A percentile compares a stretch with the other conserved stretches of the same genome.
Conservation (phyloP, 2,113 vertebrate species). For the Rhadina sibilatrix region DNA sequence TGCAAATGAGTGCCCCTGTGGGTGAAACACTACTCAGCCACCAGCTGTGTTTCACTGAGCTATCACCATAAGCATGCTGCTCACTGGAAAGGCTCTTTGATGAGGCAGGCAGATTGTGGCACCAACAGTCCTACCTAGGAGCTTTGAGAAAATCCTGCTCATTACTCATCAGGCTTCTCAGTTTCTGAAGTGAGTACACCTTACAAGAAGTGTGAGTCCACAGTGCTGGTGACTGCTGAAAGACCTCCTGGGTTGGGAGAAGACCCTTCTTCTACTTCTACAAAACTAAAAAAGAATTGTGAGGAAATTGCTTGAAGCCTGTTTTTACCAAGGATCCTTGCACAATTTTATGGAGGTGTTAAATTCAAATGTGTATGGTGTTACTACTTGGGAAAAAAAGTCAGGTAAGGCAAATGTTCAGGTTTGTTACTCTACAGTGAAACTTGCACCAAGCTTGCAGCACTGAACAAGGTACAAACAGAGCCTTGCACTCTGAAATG, state of each 20-base stretch:
- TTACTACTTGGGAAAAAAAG: no score
- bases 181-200: neutral
- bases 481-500: neutral
- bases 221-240: neutral
- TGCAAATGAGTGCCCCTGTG: neutral
- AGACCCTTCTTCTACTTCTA: neutral
- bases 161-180: neutral
- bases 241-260: neutral
- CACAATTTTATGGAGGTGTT: neutral
- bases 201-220: neutral
- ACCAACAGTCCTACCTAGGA: neutral
- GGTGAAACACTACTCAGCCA: neutral
- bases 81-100: neutral
- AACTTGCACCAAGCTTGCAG: neutral
- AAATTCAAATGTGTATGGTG: neutral
- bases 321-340: neutral
- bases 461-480: neutral
- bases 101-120: neutral
- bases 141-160: conserved; percentile 23
- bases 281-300: neutral
- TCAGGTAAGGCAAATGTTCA: neutral
- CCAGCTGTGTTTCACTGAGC: neutral
- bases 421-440: neutral
- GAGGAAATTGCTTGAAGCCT: neutral
- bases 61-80: neutral